Evolutionary conservation across 1,140 invertebrate genomes (phyloP).

Genomic region (Bilobella aurantiaca): DNA sequence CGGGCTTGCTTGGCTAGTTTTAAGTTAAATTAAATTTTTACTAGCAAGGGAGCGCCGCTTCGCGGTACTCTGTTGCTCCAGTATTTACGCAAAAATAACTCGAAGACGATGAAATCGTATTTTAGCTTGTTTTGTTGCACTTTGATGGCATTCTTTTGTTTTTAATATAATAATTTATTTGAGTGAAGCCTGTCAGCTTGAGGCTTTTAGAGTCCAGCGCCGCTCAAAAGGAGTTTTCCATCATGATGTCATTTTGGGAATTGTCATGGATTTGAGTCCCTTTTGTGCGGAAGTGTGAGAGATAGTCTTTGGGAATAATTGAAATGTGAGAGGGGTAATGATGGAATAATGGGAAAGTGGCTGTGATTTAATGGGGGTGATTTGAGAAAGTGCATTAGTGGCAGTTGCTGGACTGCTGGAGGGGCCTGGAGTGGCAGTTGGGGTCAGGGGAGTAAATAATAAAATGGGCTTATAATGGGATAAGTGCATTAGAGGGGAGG

Average conservation of each 20-base stretch:
- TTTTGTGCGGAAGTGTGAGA: not conserved
- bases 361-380: not conserved
- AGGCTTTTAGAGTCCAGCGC: too few species aligned
- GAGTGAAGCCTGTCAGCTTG: too few species aligned
- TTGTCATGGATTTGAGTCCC: not conserved
- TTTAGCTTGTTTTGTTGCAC: too few species aligned
- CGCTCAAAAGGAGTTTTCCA: not conserved
- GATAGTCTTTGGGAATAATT: not conserved
- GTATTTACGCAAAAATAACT: too few species aligned
- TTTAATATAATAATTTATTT: too few species aligned
- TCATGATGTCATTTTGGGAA: not conserved
- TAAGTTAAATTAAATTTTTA: too few species aligned
- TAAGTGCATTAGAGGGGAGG: constrained; percentile 34
- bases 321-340: not conserved
- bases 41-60: too few species aligned
- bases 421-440: not conserved
- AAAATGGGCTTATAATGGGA: constrained; percentile 33
- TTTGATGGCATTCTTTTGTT: too few species aligned
- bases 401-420: not conserved
- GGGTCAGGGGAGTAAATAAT: constrained; percentile 6
- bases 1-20: too few species aligned
- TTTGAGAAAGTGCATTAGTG: not conserved
- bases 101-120: too few species aligned
- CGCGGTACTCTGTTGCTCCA: too few species aligned
- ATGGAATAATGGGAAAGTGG: not conserved